Evolutionary conservation across 2,888 invertebrate species (phyloP).

Genomic region (Nebria brevicollis): DNA sequence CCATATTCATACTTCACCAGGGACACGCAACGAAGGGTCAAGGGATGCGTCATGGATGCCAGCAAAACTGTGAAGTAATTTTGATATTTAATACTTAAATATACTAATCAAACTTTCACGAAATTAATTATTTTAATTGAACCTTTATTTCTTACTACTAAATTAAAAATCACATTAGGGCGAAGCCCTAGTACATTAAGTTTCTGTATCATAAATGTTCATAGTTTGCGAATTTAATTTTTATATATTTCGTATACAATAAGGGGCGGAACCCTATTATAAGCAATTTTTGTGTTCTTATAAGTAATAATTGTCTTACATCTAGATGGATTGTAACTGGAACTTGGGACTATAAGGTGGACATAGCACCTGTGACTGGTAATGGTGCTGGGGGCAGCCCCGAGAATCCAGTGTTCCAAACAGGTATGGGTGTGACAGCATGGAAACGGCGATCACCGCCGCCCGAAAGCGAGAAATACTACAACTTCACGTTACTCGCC

Average conservation of each 20-base stretch:
- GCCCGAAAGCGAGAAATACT: constrained; percentile 78
- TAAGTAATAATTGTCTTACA: neutral
- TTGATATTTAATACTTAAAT: too few species aligned
- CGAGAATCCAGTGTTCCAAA: constrained; percentile 87
- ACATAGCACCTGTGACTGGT: constrained; percentile 87
- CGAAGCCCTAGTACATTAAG: too few species aligned
- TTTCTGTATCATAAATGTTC: too few species aligned
- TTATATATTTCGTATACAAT: too few species aligned
- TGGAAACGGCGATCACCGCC: constrained; percentile 88
- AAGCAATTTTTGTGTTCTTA: neutral
- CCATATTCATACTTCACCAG: constrained; percentile 99
- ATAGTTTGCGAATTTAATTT: too few species aligned
- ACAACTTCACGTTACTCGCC: constrained; percentile 94
- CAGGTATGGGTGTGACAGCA: constrained; percentile 83
- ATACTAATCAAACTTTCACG: too few species aligned
- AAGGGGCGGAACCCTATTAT: too few species aligned
- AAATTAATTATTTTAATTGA: too few species aligned
- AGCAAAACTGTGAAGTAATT: constrained; percentile 75
- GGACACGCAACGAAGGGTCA: constrained; percentile 92
- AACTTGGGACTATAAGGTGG: constrained; percentile 96
- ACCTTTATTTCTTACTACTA: too few species aligned
- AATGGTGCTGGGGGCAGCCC: constrained; percentile 70
- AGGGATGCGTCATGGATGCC: constrained; percentile 80
- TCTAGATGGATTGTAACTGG: constrained; percentile 64
- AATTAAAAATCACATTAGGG: too few species aligned